Percentiles rank a stretch among this genome's conserved stretches.
phyloP scores from a whole-genome alignment of 2,888 invertebrate genomes.

The Azorinus chamasolen region DNA sequence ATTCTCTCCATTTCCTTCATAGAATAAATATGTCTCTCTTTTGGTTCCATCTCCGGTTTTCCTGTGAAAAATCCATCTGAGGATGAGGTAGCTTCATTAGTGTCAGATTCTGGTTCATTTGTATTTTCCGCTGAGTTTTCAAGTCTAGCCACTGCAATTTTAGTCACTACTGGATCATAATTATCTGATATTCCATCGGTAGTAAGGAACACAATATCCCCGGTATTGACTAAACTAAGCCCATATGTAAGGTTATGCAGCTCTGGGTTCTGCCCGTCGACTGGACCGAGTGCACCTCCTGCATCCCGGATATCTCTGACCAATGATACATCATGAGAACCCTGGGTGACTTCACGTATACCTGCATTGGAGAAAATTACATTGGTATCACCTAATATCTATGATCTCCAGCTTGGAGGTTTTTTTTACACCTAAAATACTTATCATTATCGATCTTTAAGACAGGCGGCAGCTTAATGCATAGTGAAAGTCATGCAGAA shows the following conservation, averaged over 20 bases:
- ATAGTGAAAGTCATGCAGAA: too few species aligned
- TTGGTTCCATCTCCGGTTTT: constrained; percentile 85
- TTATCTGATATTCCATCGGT: constrained; percentile 97
- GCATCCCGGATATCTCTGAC: constrained; percentile 96
- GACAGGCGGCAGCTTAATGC: too few species aligned
- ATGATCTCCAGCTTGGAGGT: too few species aligned
- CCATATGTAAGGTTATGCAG: constrained; percentile 94
- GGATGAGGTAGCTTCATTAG: constrained; percentile 57
- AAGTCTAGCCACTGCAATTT: constrained; percentile 89
- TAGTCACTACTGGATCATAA: constrained; percentile 96
- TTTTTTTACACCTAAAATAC: too few species aligned
- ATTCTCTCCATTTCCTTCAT: constrained; percentile 88
- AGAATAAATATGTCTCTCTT: constrained; percentile 92
- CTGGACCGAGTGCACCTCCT: constrained; percentile 94
- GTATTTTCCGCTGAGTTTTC: constrained; percentile 26
- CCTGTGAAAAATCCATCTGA: constrained; percentile 58
- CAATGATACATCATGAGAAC: constrained; percentile 93
- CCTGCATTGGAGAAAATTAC: constrained; percentile 23
- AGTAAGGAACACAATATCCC: constrained; percentile 94
- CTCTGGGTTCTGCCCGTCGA: constrained; percentile 93
- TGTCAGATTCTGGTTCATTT: constrained; percentile 49
- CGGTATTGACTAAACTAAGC: constrained; percentile 92
- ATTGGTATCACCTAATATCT: too few species aligned
- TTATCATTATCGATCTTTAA: too few species aligned
- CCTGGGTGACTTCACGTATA: constrained; percentile 92